phyloP scores from a whole-genome alignment of 2,888 invertebrate species.

The Podotricha telesiphe region DNA sequence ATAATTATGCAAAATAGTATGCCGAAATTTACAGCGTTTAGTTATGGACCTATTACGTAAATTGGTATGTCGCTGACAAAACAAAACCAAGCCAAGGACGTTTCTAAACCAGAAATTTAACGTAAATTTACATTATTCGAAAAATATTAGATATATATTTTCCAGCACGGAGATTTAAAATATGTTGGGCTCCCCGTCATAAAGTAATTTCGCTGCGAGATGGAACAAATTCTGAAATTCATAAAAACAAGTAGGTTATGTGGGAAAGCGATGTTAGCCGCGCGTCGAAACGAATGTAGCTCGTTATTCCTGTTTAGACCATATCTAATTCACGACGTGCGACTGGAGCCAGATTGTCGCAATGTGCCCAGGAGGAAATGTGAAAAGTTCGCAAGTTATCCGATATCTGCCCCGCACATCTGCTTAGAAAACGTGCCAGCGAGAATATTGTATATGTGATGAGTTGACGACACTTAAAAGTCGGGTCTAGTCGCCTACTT shows the following conservation, averaged over 20 bases:
- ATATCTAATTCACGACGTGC: constrained; percentile 68
- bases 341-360: constrained; percentile 51
- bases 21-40: constrained; percentile 58
- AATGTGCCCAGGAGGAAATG: constrained; percentile 65
- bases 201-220: constrained; percentile 39
- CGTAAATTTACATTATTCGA: constrained; percentile 16
- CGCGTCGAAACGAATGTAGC: constrained; percentile 50
- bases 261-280: constrained; percentile 26
- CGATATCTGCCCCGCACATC: constrained; percentile 74
- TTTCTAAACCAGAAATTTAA: constrained; percentile 13
- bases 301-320: constrained; percentile 58
- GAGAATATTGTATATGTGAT: constrained; percentile 62
- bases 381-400: constrained; percentile 77
- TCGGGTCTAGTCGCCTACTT: constrained; percentile 23
- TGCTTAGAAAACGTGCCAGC: constrained; percentile 71
- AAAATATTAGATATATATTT: constrained; percentile 29
- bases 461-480: constrained; percentile 46
- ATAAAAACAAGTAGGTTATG: constrained; percentile 43
- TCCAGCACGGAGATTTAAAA: constrained; percentile 31
- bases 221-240: constrained; percentile 43
- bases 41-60: constrained; percentile 3
- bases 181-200: constrained; percentile 23
- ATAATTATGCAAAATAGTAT: constrained; percentile 74
- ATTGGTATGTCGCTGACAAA: constrained; percentile 13
- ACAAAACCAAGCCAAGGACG: neutral